Base-by-base conservation (phyloP, 2,113 vertebrate genomes). In the Acanthisitta chloris region DNA sequence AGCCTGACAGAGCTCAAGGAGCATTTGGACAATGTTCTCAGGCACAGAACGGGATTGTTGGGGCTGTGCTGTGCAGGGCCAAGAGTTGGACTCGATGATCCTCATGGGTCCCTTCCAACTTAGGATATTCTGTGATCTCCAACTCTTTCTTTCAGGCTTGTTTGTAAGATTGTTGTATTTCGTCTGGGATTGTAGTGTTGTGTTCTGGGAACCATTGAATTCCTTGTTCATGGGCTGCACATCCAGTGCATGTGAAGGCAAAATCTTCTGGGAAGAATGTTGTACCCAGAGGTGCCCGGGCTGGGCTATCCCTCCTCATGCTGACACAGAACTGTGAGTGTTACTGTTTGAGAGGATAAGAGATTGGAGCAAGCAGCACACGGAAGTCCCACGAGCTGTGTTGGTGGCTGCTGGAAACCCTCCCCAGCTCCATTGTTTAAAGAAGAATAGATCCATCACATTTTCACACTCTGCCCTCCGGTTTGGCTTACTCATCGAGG, bases 391-490 rank as follows among this genome's bases (percentile, higher is more conserved):
- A 51, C 11, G 82, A 52, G 82, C 59, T 76, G 67, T 67, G 51
- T 62, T 90, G 79, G 64, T 90, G 81, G 71, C 59, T 88, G 80
- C 81, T 96, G 92, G 90, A 94, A 90, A 69, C 80, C 59, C 48
- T 86, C 67, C 92, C 76, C 43, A 4, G 4, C 40, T n/a, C 86
- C 76, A 95, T 94, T 97, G 96, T 97, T 94, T 86, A 10, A 7
- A 74, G 85, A 83, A 95, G 86, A 96, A 96, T 93, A 71, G 82
- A 86, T 90, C 55, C 34, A 12, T 90, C 57, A 1, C 69, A 79
- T 96, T 94, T 97, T 95, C 96, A 95, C 94, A 93, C 92, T 81
- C 74, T 86, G 85, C 88, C 51, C 88, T 93, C 90, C 9, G 16
- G 46, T 96, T 94, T 95, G 92, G 76, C 88, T 96, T 91, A 52